These are phyloP conservation scores for Beaufortia kweichowensis DNA, from an alignment of 2,113 vertebrate species.

Conservation along the genomic window DNA sequence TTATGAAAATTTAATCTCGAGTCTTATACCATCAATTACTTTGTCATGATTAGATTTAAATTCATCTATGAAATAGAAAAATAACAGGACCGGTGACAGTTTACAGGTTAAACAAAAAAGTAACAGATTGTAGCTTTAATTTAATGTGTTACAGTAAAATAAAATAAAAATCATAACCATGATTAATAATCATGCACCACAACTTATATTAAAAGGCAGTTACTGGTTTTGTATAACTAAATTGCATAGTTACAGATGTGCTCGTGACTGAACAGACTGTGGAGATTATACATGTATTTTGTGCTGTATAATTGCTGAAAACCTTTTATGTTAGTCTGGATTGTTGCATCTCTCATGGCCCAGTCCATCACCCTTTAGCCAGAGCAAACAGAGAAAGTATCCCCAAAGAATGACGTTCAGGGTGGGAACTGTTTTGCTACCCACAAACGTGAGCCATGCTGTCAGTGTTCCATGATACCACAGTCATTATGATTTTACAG, in stretches of 20 bases:
- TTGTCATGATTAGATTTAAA: too few species aligned
- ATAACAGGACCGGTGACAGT: too few species aligned
- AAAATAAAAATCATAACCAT: too few species aligned
- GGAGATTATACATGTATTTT: constrained; percentile 12
- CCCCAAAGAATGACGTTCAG: constrained; percentile 38
- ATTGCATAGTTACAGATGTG: neutral
- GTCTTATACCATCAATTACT: too few species aligned
- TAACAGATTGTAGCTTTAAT: too few species aligned
- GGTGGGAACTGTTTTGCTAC: constrained; percentile 41
- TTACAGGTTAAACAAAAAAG: too few species aligned
- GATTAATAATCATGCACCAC: too few species aligned
- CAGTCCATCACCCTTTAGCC: constrained; percentile 23
- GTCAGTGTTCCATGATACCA: constrained; percentile 69
- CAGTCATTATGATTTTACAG: constrained; percentile 61
- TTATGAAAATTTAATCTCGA: too few species aligned
- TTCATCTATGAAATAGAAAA: too few species aligned
- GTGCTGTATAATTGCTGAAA: neutral
- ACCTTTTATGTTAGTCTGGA: neutral
- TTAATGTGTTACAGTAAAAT: too few species aligned
- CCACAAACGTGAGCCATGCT: constrained; percentile 61
- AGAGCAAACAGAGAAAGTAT: constrained; percentile 47
- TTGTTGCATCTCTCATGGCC: neutral
- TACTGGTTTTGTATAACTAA: too few species aligned
- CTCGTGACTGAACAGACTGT: neutral
- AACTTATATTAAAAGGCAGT: too few species aligned